These are phyloP conservation scores for Emydura subglobosa DNA, from an alignment of 2,113 vertebrate genomes.

Conservation along the genomic window DNA sequence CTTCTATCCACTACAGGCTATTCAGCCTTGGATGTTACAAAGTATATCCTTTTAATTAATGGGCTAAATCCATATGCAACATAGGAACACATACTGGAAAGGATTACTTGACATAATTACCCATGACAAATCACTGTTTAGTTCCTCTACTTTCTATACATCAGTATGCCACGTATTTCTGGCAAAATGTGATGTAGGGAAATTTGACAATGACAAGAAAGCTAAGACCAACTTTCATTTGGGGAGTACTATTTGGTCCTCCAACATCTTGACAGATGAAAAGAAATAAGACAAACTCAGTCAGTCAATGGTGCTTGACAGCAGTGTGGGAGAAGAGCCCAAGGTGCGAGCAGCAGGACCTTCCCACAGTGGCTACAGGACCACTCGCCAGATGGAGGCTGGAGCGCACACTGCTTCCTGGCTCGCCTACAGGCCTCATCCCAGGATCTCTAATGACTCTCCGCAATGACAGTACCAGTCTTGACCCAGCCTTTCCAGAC, in stretches of 20 bases:
- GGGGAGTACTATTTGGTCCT: neutral
- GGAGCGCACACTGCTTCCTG: too few species aligned
- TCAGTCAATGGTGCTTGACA: too few species aligned
- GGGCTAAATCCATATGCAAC: neutral
- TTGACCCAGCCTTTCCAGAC: too few species aligned
- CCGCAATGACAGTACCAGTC: too few species aligned
- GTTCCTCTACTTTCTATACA: neutral
- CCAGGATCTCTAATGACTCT: too few species aligned
- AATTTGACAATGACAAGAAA: neutral
- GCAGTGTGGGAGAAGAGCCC: too few species aligned
- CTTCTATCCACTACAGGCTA: neutral
- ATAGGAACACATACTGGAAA: neutral
- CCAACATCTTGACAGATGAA: too few species aligned
- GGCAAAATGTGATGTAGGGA: neutral
- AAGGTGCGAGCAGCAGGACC: too few species aligned
- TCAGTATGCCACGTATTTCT: neutral
- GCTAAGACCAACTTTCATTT: neutral
- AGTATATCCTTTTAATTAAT: conserved; percentile 25
- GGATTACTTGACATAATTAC: neutral
- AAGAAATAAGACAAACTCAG: too few species aligned
- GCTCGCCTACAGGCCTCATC: too few species aligned
- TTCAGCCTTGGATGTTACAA: conserved; percentile 1
- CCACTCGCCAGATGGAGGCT: too few species aligned
- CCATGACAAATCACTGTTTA: neutral
- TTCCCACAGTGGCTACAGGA: too few species aligned